Evolutionary conservation across 2,888 invertebrate genomes (phyloP), one percentile per base, ranked within the genome.

Genomic region (Zygaena filipendulae): DNA sequence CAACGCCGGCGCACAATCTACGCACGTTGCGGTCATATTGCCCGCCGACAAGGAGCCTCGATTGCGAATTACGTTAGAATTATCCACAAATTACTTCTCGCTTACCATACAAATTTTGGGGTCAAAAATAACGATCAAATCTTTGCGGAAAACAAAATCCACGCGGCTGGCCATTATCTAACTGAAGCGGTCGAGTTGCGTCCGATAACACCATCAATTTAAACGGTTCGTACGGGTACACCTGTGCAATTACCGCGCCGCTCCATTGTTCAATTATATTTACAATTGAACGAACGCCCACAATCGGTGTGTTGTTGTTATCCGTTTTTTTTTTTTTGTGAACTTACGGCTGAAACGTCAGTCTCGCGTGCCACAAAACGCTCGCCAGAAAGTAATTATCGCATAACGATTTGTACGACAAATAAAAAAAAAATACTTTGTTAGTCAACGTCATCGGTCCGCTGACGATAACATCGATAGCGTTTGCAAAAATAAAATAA

Each of bases 341-440:
- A 46, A 33, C 37, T 41, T 41, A 46, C 38, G 40, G 45, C 38
- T 41, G 47, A 52, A 58, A 54, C 51, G 52, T 52, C 42, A 47
- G 49, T 51, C 49, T 61, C 49, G 60, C 59, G 59, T 64, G 66
- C 44, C 42, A 49, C 50, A 53, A 59, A 56, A 50, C 43, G 50
- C 41, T 44, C 39, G 40, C 38, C 49, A 39, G 41, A 53, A 53
- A 58, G 58, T 60, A 59, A 63, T 59, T 60, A 64, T 56, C 52
- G 49, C 45, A 45, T 47, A 59, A 58, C 52, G 48, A 60, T 60
- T 63, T 55, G 56, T 60, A 56, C 43, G 46, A 49, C 47, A 42
- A 52, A 46, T 51, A 49, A 38, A 38, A 45, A 54, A 51, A 49
- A 49, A 58, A 59, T 53, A 56, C 47, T 52, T 45, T 37, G 39